These are phyloP conservation scores for Orthosia gothica DNA, from an alignment of 2,888 invertebrate species.

Conservation along the genomic window DNA sequence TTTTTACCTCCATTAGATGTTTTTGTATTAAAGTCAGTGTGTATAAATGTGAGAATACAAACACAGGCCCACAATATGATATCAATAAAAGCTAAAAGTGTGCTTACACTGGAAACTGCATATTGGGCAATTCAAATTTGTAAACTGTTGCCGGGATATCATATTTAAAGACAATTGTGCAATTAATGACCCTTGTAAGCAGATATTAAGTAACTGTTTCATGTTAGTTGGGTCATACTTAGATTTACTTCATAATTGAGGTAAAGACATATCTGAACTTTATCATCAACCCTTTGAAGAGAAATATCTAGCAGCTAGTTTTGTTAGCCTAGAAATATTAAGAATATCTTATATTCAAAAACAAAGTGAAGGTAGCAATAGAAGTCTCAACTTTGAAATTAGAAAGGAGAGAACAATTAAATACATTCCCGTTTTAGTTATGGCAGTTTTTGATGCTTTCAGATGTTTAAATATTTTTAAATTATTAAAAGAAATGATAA, in stretches of 20 bases:
- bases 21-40: background rate
- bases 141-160: too few species aligned
- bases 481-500: conserved; percentile 16
- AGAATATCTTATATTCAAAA: background rate
- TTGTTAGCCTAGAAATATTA: background rate
- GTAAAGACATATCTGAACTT: background rate
- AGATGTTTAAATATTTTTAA: background rate
- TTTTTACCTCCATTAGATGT: background rate
- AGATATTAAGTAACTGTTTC: background rate
- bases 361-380: background rate
- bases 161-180: too few species aligned
- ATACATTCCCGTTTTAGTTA: background rate
- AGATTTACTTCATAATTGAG: conserved; percentile 3
- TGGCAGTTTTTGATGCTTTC: background rate
- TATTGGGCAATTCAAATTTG: too few species aligned
- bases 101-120: too few species aligned
- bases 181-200: too few species aligned
- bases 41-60: conserved; percentile 6
- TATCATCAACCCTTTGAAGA: background rate
- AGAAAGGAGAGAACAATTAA: conserved; percentile 1
- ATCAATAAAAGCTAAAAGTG: background rate
- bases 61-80: background rate
- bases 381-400: conserved; percentile 2
- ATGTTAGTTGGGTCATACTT: background rate
- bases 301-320: background rate